Percentiles rank a stretch among this genome's conserved stretches.
Evolutionary conservation across 2,797 vertebrate species (phyloP).

Genomic region (Malacoctenus gilli): DNA sequence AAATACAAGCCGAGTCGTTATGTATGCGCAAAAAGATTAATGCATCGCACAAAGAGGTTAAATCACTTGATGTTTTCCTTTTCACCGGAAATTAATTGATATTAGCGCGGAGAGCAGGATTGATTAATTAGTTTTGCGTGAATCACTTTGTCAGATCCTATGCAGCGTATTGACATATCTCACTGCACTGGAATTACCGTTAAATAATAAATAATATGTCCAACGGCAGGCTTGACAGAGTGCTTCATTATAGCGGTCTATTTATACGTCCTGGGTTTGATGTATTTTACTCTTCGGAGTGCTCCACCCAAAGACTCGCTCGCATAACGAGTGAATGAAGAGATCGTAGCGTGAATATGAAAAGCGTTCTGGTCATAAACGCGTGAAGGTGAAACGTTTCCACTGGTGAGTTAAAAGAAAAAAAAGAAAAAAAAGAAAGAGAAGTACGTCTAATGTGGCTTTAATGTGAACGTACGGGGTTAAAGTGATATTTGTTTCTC

Average conservation of each 20-base stretch:
- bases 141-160: slow-evolving; percentile 69
- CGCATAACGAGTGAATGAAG: slow-evolving; percentile 41
- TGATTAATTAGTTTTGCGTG: slow-evolving; percentile 71
- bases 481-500: slow-evolving; percentile 34
- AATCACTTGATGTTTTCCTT: slow-evolving; percentile 34
- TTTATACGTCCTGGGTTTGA: slow-evolving; percentile 65
- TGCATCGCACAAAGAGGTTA: slow-evolving; percentile 46
- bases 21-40: slow-evolving; percentile 47
- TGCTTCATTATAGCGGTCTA: slow-evolving; percentile 70
- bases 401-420: slow-evolving; percentile 26
- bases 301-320: slow-evolving; percentile 44
- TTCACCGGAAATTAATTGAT: slow-evolving; percentile 59
- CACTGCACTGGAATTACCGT: slow-evolving; percentile 51
- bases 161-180: slow-evolving; percentile 66
- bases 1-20: slow-evolving; percentile 24
- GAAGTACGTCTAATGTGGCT: not conserved
- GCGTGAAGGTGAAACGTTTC: slow-evolving; percentile 22
- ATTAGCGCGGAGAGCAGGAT: slow-evolving; percentile 51
- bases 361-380: slow-evolving; percentile 52
- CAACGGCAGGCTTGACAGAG: slow-evolving; percentile 58
- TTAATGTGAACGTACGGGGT: slow-evolving; percentile 9
- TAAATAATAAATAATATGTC: slow-evolving; percentile 74
- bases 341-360: slow-evolving; percentile 26
- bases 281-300: slow-evolving; percentile 52
- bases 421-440: too few relatives aligned